phyloP scores from a whole-genome alignment of 1,140 invertebrate genomes.

The Aporrectodea caliginosa region DNA sequence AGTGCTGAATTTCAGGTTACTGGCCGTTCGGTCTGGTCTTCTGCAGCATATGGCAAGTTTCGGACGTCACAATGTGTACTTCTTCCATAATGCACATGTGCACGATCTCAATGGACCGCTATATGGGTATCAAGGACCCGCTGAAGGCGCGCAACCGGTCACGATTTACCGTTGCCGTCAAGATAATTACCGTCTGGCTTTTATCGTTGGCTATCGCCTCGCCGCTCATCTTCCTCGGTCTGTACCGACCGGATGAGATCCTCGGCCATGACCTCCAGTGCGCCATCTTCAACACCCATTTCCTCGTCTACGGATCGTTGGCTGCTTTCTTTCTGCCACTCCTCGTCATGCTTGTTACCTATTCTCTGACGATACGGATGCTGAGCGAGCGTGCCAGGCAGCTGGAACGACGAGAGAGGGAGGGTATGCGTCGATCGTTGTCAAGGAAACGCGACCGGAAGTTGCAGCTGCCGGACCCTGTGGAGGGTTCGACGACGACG shows the following conservation, averaged over 20 bases:
- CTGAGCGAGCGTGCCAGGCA: slow-evolving; percentile 8
- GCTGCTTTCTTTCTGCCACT: slow-evolving; percentile 91
- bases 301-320: slow-evolving; percentile 73
- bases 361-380: slow-evolving; percentile 63
- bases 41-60: slow-evolving; percentile 84
- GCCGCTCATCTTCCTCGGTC: slow-evolving; percentile 77
- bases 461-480: neutral
- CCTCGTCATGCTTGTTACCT: slow-evolving; percentile 92
- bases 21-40: slow-evolving; percentile 84
- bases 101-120: slow-evolving; percentile 59
- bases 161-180: slow-evolving; percentile 70
- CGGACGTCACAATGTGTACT: slow-evolving; percentile 88
- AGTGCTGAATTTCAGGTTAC: slow-evolving; percentile 68
- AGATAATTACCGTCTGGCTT: slow-evolving; percentile 80
- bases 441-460: neutral
- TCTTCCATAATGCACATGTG: slow-evolving; percentile 74
- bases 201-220: slow-evolving; percentile 79
- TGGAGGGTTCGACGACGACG: neutral
- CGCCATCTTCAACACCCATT: slow-evolving; percentile 75
- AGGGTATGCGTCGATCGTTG: slow-evolving; percentile 5
- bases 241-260: slow-evolving; percentile 56
- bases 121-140: slow-evolving; percentile 84
- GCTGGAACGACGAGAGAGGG: slow-evolving; percentile 4
- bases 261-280: slow-evolving; percentile 23
- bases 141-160: slow-evolving; percentile 80